Evolutionary conservation across 2,113 vertebrate species (phyloP), one percentile per base, ranked within the genome.

Genomic region (Euleptes europaea): DNA sequence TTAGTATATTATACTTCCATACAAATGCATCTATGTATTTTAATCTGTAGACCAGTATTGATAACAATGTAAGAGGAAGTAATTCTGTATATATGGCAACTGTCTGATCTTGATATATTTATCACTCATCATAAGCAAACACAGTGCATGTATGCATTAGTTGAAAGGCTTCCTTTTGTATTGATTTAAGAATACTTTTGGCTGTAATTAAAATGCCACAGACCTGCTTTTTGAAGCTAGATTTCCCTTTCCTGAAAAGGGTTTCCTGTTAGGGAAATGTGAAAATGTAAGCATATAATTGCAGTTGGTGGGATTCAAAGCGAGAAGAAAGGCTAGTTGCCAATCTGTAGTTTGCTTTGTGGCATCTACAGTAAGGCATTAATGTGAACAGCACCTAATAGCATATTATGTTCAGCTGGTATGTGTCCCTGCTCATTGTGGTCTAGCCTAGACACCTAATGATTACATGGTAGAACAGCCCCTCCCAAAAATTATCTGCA

Each of bases 161-260:
- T 67, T 51, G 26, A 66, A 83, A 38, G 42, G 17, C 4, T 80
- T 82, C 71, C n/a, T 69, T 67, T 51, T 86, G n/a, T 49, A 31
- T 77, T 81, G 78, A 44, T 74, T 57, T 69, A 70, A 35, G 5
- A 63, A 83, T 44, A 83, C 42, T 51, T 75, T 85, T 80, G 79
- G 40, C 65, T 40, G 66, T 78, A 81, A 82, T 86, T 78, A 84
- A 89, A 90, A 75, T 70, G 60, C 23, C 31, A 63, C 49, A 77
- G 47, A 47, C 23, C 63, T 80, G 67, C 49, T 60, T 75, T 91
- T 77, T 71, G 85, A 79, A 87, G 85, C 73, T 87, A 51, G 57
- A 82, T 80, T 85, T 84, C 17, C 66, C 26, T 83, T 83, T 83
- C 77, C 84, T 91, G 79, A 49, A 80, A 83, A 80, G 69, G 47